Evolutionary conservation across 2,888 invertebrate genomes (phyloP).

Genomic region (Blastobasis lacticolella): DNA sequence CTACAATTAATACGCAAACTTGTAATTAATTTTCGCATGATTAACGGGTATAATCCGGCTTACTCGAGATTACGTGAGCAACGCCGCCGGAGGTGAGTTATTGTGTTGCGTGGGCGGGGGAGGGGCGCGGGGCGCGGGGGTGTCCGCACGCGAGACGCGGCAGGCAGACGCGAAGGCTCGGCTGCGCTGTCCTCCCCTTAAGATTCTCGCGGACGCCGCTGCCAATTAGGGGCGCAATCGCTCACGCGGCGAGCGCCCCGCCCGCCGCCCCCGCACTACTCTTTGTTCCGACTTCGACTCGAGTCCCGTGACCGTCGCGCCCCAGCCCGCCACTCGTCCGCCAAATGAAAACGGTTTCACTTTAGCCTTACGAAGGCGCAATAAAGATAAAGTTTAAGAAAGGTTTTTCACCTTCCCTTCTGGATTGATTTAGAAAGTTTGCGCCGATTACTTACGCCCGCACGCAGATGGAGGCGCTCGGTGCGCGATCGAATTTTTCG

Average conservation of each 20-base stretch:
- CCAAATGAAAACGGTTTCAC: conserved; percentile 69
- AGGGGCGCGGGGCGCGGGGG: conserved; percentile 29
- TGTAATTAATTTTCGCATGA: conserved; percentile 73
- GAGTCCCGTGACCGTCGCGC: conserved; percentile 34
- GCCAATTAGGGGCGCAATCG: conserved; percentile 75
- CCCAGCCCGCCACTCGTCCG: conserved; percentile 51
- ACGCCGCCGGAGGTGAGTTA: conserved; percentile 51
- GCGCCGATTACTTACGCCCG: conserved; percentile 19
- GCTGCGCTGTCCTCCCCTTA: conserved; percentile 68
- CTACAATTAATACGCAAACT: conserved; percentile 72
- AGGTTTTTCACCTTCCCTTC: conserved; percentile 42
- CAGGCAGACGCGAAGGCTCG: conserved; percentile 34
- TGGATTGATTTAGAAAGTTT: conserved; percentile 26
- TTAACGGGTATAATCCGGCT: conserved; percentile 72
- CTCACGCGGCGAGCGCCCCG: conserved; percentile 62
- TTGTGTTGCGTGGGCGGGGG: conserved; percentile 62
- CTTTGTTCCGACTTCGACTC: conserved; percentile 47
- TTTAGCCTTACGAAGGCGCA: conserved; percentile 52
- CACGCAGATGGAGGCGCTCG: no score
- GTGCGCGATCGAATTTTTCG: no score
- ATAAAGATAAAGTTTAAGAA: conserved; percentile 49
- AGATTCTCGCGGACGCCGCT: conserved; percentile 75
- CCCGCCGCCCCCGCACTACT: conserved; percentile 38
- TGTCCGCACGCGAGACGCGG: conserved; percentile 44
- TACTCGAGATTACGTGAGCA: conserved; percentile 69